Base-by-base conservation (phyloP, 2,113 vertebrate genomes). In the Sorex araneus region DNA sequence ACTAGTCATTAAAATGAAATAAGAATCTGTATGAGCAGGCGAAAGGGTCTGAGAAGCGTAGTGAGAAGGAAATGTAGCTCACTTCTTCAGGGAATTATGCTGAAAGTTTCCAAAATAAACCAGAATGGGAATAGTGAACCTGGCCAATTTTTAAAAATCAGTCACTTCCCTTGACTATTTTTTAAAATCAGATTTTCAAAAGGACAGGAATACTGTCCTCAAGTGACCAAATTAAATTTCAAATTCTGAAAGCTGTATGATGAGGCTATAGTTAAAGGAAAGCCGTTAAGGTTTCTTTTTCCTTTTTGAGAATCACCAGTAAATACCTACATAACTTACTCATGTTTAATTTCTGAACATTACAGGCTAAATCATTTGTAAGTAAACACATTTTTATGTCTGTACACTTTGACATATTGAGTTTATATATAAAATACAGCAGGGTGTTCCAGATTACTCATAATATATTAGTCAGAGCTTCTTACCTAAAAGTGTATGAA, bases 1-100 rank as follows among this genome's bases (percentile, higher is more conserved):
- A 11, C 34, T 92, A 6, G 5, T 87, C 64, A 16, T 95, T 96
- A 94, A 88, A 88, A 76, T 90, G 83, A 94, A 93, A 75, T 90
- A 90, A 63, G 32, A 87, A 69, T 89, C 57, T 77, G 90, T 43
- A 76, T 88, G 60, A 63, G 74, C 84, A 94, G 66, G 73, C 3
- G 8, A 6, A 70, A 76, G 77, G 57, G 77, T 43, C 82, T 8
- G 43, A 82, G 84, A 60, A 93, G 70, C 64, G 69, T 84, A 50
- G 82, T 54, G 43, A 54, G 23, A 12, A 78, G 36, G 34, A 71
- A 64, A 88, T 21, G 9, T 28, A 67, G 60, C 43, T 43, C 73
- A 43, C 64, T 93, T 83, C 81, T 94, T 90, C 40, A n/a, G 90
- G 85, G 88, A 88, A 8, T 90, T 79, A 45, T 6, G 7, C 47